Conservation (phyloP, 2,113 vertebrate genomes). For the Circaetus gallicus region DNA sequence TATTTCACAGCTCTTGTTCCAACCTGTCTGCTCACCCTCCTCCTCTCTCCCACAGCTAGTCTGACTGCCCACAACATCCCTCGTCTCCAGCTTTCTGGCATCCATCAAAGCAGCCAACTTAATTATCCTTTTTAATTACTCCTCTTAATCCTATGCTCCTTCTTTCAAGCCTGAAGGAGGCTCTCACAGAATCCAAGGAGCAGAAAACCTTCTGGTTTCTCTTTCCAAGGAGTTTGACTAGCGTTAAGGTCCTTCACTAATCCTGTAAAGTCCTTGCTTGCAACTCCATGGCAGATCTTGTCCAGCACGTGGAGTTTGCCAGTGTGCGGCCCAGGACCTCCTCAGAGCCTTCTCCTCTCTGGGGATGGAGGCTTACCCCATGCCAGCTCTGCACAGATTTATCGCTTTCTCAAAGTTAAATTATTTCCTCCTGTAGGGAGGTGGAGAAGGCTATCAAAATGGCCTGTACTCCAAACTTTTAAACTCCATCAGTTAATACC, state of each 20-base stretch:
- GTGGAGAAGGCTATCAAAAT: not conserved
- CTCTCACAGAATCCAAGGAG: not conserved
- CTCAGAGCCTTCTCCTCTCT: not conserved
- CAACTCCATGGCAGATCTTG: not conserved
- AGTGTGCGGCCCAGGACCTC: not conserved
- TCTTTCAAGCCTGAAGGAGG: not conserved
- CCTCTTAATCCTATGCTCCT: not conserved
- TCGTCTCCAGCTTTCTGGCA: not conserved
- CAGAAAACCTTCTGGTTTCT: not conserved
- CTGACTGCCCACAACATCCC: constrained; percentile 6
- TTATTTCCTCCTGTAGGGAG: not conserved
- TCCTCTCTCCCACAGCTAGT: not conserved
- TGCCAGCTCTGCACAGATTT: not conserved
- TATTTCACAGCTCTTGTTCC: not conserved
- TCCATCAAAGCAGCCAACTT: not conserved
- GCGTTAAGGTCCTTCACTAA: not conserved
- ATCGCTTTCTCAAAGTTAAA: not conserved
- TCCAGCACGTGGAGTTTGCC: rapidly evolving
- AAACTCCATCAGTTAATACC: not conserved
- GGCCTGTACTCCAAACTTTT: not conserved
- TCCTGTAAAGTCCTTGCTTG: not conserved
- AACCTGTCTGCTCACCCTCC: not conserved
- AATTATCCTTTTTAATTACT: constrained; percentile 2
- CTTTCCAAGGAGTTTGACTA: not conserved
- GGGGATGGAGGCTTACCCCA: not conserved